Evolutionary conservation across 2,113 vertebrate genomes (phyloP).

Genomic region (Ictalurus punctatus): DNA sequence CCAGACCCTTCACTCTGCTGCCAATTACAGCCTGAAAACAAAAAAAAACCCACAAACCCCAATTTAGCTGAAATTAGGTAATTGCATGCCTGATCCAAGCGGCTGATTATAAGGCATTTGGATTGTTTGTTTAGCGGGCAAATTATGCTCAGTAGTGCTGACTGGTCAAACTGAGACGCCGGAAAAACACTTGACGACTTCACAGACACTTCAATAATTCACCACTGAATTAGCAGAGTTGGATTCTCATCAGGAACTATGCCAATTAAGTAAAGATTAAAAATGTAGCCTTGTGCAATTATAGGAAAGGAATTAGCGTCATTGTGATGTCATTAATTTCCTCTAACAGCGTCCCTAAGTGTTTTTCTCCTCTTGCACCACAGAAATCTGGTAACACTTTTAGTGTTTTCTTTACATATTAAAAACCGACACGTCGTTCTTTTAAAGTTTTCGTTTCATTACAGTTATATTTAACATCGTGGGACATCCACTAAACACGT

Average conservation of each 20-base stretch:
- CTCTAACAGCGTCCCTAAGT: not conserved
- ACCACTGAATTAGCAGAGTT: slow-evolving; percentile 5
- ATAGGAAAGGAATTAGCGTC: not conserved
- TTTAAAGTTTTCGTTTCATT: not conserved
- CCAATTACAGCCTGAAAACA: slow-evolving; percentile 35
- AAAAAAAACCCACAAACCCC: not conserved
- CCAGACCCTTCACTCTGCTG: slow-evolving; percentile 25
- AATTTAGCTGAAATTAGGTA: slow-evolving; percentile 22
- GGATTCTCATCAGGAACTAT: not conserved
- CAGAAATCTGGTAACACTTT: not conserved
- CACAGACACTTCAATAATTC: slow-evolving; percentile 21
- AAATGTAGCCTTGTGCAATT: not conserved
- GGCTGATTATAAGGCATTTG: slow-evolving; percentile 28
- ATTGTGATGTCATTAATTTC: not conserved
- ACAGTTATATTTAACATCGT: not conserved
- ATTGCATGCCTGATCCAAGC: slow-evolving; percentile 33
- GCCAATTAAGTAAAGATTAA: not conserved
- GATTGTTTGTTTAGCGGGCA: slow-evolving; percentile 17
- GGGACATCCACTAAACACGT: not conserved
- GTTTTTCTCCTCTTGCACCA: not conserved
- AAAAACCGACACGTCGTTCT: not conserved
- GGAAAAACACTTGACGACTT: not conserved
- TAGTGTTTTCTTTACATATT: not conserved
- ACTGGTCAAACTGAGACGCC: slow-evolving; percentile 6
- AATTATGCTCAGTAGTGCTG: slow-evolving; percentile 33